Percentiles rank a stretch among this genome's conserved stretches.
Evolutionary conservation across 2,113 vertebrate species (phyloP).

Genomic region (Sminthopsis crassicaudata): DNA sequence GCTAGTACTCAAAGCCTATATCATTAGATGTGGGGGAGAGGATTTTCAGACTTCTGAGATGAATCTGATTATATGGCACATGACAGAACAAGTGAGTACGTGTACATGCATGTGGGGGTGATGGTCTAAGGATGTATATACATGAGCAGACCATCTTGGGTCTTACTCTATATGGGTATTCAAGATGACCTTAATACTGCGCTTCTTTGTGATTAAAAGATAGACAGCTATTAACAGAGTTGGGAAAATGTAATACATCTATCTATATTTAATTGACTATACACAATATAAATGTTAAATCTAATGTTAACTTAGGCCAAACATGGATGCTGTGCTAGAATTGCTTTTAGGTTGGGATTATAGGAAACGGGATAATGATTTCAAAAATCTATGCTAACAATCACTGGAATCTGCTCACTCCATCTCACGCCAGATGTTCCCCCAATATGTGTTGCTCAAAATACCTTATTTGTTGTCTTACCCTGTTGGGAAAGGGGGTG

Average conservation of each 20-base stretch:
- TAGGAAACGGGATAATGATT: conserved; percentile 6
- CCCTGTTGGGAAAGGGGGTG: conserved; percentile 92
- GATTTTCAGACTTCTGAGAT: neutral
- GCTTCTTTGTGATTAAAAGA: neutral
- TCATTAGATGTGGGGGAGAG: neutral
- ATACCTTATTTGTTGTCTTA: conserved; percentile 76
- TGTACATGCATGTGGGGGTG: no score
- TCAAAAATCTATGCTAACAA: neutral
- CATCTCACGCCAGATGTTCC: neutral
- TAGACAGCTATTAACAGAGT: neutral
- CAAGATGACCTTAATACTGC: neutral
- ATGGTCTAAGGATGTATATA: neutral
- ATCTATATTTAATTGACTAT: neutral
- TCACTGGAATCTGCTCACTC: neutral
- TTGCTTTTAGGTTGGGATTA: neutral
- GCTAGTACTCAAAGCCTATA: conserved; percentile 11
- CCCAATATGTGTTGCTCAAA: neutral
- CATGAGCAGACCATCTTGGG: neutral
- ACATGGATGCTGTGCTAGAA: neutral
- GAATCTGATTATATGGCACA: neutral
- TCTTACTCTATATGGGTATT: neutral
- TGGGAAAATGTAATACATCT: neutral
- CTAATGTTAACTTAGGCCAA: conserved; percentile 10
- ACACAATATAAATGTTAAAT: neutral
- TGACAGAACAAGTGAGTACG: no score